phyloP scores from a whole-genome alignment of 2,113 vertebrate genomes.

The Sturnus vulgaris region DNA sequence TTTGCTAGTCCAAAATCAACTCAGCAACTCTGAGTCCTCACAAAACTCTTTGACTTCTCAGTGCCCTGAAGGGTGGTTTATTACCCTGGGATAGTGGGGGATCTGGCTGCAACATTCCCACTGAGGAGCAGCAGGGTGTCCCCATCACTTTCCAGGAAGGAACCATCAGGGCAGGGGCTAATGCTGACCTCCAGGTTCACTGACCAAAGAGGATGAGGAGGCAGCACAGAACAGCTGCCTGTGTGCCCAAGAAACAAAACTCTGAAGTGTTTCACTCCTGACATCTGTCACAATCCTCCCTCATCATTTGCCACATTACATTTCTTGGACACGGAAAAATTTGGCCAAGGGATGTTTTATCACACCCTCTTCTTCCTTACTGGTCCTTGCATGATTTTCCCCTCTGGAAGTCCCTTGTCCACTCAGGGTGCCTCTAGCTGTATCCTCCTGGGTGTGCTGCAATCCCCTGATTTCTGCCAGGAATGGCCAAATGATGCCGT shows the following conservation, averaged over 20 bases:
- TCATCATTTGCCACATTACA: fast-evolving
- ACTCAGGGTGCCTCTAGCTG: not conserved
- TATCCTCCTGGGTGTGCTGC: fast-evolving
- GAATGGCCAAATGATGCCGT: fast-evolving
- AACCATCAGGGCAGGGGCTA: not conserved
- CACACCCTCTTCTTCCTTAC: not conserved
- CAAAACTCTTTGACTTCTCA: not conserved
- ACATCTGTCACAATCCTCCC: fast-evolving
- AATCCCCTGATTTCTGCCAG: not conserved
- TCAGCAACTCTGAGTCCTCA: not conserved
- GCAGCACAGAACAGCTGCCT: not conserved
- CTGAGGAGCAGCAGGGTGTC: not conserved
- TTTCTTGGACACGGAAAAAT: not conserved
- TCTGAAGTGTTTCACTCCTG: not conserved
- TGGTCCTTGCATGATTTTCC: not conserved
- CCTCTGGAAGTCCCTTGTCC: not conserved
- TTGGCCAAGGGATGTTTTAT: not conserved
- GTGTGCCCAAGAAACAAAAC: not conserved
- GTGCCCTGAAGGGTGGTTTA: not conserved
- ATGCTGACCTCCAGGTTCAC: fast-evolving
- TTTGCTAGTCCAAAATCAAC: not conserved
- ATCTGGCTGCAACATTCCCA: not conserved
- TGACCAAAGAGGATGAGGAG: not conserved
- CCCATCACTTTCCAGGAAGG: too few relatives aligned
- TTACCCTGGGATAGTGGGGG: not conserved